These are phyloP conservation scores for Steinernema feltiae DNA, from an alignment of 1,140 invertebrate genomes.

Conservation along the genomic window DNA sequence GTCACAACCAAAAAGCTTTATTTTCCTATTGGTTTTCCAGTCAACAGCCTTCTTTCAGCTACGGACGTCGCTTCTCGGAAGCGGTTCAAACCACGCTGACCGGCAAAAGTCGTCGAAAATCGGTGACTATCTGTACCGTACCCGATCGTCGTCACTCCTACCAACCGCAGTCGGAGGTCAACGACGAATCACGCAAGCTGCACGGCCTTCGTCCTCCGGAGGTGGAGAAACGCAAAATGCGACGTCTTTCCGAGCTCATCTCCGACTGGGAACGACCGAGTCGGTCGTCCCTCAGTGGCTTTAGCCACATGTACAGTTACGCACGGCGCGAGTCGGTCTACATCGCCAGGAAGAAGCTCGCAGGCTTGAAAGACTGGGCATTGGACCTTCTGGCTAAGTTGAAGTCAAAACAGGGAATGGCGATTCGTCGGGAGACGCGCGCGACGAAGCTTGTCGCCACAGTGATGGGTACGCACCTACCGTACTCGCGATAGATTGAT, in stretches of 20 bases:
- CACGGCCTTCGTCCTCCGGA: constrained; percentile 32
- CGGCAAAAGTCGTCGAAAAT: constrained; percentile 29
- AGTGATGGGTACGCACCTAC: constrained; percentile 49
- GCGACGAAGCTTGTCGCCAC: constrained; percentile 57
- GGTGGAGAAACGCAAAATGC: constrained; percentile 46
- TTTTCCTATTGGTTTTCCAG: neutral
- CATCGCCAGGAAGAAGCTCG: constrained; percentile 55
- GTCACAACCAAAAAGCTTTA: no score
- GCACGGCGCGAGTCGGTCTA: constrained; percentile 54
- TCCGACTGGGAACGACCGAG: constrained; percentile 55
- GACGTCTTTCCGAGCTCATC: constrained; percentile 55
- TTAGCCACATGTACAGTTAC: constrained; percentile 52
- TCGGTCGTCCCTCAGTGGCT: constrained; percentile 40
- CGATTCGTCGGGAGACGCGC: constrained; percentile 53
- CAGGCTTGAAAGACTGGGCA: constrained; percentile 57
- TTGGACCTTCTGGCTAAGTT: constrained; percentile 56
- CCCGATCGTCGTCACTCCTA: constrained; percentile 21
- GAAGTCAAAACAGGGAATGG: constrained; percentile 57
- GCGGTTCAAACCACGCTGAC: constrained; percentile 42
- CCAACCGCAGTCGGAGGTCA: constrained; percentile 28
- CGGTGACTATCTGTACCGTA: constrained; percentile 35
- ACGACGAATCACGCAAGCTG: constrained; percentile 19
- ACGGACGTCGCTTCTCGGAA: constrained; percentile 46
- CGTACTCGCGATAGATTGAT: neutral
- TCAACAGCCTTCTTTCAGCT: constrained; percentile 33